Conservation (phyloP, 2,113 vertebrate species). For the Melanerpes aurifrons region DNA sequence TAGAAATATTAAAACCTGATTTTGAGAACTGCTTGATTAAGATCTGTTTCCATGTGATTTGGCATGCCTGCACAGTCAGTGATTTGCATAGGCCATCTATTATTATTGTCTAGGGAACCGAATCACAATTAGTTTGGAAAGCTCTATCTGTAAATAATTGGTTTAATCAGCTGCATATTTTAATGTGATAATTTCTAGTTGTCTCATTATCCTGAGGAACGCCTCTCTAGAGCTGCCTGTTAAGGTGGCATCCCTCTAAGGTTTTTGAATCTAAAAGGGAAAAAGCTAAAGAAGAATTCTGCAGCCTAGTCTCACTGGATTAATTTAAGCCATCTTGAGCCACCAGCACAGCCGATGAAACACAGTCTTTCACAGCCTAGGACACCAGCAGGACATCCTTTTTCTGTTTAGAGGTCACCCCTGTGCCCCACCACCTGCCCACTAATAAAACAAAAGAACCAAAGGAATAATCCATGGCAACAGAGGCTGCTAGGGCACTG, state of each 20-base stretch:
- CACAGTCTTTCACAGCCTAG: conserved; percentile 69
- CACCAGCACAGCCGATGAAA: conserved; percentile 22
- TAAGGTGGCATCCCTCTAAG: conserved; percentile 25
- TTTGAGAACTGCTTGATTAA: neutral
- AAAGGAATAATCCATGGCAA: conserved; percentile 78
- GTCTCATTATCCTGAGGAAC: conserved; percentile 1
- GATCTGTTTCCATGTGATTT: neutral
- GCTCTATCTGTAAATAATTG: conserved; percentile 5
- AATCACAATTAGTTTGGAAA: neutral
- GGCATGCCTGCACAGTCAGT: neutral
- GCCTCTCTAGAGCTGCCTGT: neutral
- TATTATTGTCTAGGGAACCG: neutral
- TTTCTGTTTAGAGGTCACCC: conserved; percentile 83
- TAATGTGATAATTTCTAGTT: conserved; percentile 26
- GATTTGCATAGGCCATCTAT: neutral
- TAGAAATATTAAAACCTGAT: neutral
- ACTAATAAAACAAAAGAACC: conserved; percentile 80
- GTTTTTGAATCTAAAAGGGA: conserved; percentile 27
- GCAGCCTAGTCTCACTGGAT: conserved; percentile 74
- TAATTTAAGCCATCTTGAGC: conserved; percentile 77
- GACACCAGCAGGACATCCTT: conserved; percentile 84
- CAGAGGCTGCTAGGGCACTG: conserved; percentile 81
- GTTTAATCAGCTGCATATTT: conserved; percentile 35
- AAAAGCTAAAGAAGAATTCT: conserved; percentile 49
- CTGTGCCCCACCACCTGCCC: conserved; percentile 63